Conservation (phyloP, 2,797 vertebrate species). For the Microcaecilia unicolor region DNA sequence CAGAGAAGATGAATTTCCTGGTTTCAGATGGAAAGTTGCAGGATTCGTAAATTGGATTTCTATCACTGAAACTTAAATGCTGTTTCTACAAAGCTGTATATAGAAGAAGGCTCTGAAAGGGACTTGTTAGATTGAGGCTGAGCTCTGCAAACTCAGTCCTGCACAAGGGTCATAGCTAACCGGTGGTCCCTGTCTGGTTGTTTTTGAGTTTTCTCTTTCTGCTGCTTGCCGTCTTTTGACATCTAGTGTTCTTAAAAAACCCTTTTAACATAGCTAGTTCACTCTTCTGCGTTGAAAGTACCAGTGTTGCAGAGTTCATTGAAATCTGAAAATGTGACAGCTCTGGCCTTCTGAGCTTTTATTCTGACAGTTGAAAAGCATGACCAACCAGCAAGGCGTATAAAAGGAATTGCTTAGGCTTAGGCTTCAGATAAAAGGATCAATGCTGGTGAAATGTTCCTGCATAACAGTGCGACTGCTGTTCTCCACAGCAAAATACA, state of each 20-base stretch:
- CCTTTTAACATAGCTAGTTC: constrained; percentile 21
- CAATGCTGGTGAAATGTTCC: constrained; percentile 50
- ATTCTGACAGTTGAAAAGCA: constrained; percentile 31
- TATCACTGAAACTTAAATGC: constrained; percentile 6
- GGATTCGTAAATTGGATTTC: constrained; percentile 19
- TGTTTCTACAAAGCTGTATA: background rate
- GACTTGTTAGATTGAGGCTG: background rate
- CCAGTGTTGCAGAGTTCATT: constrained; percentile 49
- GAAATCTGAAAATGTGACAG: constrained; percentile 57
- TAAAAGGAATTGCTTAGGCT: constrained; percentile 63
- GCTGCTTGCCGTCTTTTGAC: constrained; percentile 22
- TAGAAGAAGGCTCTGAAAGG: constrained; percentile 7
- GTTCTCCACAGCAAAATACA: constrained; percentile 26
- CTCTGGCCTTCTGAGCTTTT: constrained; percentile 35
- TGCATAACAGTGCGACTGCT: constrained; percentile 33
- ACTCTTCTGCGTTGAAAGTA: constrained; percentile 48
- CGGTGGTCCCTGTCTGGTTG: constrained; percentile 1
- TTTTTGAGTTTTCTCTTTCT: constrained; percentile 12
- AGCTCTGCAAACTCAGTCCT: background rate
- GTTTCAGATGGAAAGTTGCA: constrained; percentile 1
- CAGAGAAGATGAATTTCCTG: background rate
- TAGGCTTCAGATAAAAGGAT: constrained; percentile 56
- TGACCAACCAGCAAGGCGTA: constrained; percentile 36
- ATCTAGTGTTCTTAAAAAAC: constrained; percentile 25
- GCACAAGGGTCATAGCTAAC: background rate